Evolutionary conservation across 1,140 invertebrate genomes (phyloP).

Genomic region (Coenobita brevimanus): DNA sequence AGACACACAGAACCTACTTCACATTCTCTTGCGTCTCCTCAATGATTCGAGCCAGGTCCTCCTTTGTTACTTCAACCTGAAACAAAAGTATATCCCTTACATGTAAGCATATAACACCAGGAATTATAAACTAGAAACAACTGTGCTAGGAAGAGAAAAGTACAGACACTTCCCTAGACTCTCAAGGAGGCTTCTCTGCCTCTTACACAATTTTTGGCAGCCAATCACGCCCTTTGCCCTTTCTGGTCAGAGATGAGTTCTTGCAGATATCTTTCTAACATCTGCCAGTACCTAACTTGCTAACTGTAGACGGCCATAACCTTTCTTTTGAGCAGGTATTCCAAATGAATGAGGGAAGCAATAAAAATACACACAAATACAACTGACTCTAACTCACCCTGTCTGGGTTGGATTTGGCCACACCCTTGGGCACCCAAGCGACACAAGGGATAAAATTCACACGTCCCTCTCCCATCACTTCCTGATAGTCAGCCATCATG

Average conservation of each 20-base stretch:
- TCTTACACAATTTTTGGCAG: too few species aligned
- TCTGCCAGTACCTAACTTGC: too few species aligned
- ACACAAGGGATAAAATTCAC: conserved; percentile 44
- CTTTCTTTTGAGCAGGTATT: neutral
- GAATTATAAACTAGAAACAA: neutral
- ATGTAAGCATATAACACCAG: neutral
- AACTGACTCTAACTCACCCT: conserved; percentile 3
- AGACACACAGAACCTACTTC: conserved; percentile 1
- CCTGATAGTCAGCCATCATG: too few species aligned
- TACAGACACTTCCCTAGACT: too few species aligned
- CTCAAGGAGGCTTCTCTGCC: too few species aligned
- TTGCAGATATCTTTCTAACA: too few species aligned
- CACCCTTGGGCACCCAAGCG: conserved; percentile 27
- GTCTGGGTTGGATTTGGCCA: conserved; percentile 25
- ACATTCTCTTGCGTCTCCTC: conserved; percentile 25
- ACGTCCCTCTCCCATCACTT: neutral
- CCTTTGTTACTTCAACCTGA: conserved; percentile 47
- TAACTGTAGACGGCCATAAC: neutral
- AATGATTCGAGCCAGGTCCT: conserved; percentile 38
- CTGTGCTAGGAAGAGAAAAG: neutral
- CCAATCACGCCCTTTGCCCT: too few species aligned
- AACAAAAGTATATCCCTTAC: neutral
- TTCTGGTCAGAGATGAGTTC: too few species aligned
- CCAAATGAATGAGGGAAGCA: neutral
- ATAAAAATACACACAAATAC: neutral